Base-by-base conservation (phyloP, 2,888 invertebrate species). In the Agelastica alni region DNA sequence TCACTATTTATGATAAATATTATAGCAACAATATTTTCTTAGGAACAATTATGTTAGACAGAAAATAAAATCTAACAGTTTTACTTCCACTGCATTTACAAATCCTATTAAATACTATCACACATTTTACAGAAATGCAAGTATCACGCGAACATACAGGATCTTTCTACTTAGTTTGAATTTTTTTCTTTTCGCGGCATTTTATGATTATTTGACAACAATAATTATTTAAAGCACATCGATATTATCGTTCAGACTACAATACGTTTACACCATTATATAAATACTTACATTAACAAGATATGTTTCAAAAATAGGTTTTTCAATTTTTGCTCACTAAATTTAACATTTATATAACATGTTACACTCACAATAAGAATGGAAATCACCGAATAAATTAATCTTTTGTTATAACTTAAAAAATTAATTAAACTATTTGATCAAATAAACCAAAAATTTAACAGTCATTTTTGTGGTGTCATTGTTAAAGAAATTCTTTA, bases 91-190 rank as follows among this genome's bases (percentile, higher is more conserved):
- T 59, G 56, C 59, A 57, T 59, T 58, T 64, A 56, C 61, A 62
- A 56, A 69, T 67, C 71, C 69, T 74, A 73, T 73, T n/a, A 65
- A 72, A 68, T 74, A 74, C 71, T 74, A 74, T 74, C 74, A 74
- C 74, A 74, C 73, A 68, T 73, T 73, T 72, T 69, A 71, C 63
- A 67, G 68, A 72, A 74, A 74, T 73, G 72, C 72, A 72, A 67
- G 71, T 72, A 73, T 74, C 72, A 72, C 72, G 65, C 67, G 63
- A 65, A 70, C 69, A 68, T 63, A 65, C 59, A 63, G 46, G 59
- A 54, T 51, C 52, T 54, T 58, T 52, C 54, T 54, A 49, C 48
- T 44, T 52, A 51, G 28, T 37, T 28, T 5, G 37, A 51, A 32
- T 17, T 47, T 22, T 28, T n/a, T 26, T 17, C 34, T 30, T 28